Percentiles rank a stretch among this genome's conserved stretches.
Evolutionary conservation across 1,140 invertebrate species (phyloP).

Genomic region (Euura lappo): DNA sequence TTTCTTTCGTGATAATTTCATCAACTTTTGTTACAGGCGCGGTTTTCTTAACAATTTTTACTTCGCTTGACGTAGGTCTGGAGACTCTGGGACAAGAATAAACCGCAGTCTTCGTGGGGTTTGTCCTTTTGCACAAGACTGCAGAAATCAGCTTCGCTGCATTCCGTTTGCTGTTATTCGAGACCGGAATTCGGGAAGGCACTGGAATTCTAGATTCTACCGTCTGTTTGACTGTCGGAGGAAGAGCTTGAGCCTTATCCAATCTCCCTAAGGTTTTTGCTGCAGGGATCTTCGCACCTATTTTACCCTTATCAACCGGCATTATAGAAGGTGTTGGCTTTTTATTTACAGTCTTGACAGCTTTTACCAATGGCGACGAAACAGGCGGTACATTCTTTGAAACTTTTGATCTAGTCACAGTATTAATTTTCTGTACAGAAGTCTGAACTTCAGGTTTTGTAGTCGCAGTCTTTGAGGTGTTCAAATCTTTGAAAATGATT

Average conservation of each 20-base stretch:
- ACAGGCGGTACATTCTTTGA: neutral
- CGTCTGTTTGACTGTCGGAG: neutral
- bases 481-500: neutral
- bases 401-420: neutral
- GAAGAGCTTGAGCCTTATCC: too few species aligned
- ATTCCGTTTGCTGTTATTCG: neutral
- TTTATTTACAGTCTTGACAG: too few species aligned
- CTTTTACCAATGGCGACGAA: neutral
- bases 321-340: too few species aligned
- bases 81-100: neutral
- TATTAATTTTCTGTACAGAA: too few species aligned
- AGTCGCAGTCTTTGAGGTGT: neutral
- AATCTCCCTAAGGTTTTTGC: too few species aligned
- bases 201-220: neutral
- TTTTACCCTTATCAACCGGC: too few species aligned
- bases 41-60: neutral
- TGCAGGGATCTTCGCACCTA: too few species aligned
- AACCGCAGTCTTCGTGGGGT: neutral
- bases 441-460: neutral
- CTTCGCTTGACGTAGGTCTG: neutral
- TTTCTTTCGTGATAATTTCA: neutral
- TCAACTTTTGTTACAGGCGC: neutral
- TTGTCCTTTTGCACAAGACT: neutral
- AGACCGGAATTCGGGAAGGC: neutral
- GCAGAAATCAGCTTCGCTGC: neutral